Percentiles rank a stretch among this genome's conserved stretches.
Conservation (phyloP, 2,797 vertebrate genomes). For the Sebastes vulpes region DNA sequence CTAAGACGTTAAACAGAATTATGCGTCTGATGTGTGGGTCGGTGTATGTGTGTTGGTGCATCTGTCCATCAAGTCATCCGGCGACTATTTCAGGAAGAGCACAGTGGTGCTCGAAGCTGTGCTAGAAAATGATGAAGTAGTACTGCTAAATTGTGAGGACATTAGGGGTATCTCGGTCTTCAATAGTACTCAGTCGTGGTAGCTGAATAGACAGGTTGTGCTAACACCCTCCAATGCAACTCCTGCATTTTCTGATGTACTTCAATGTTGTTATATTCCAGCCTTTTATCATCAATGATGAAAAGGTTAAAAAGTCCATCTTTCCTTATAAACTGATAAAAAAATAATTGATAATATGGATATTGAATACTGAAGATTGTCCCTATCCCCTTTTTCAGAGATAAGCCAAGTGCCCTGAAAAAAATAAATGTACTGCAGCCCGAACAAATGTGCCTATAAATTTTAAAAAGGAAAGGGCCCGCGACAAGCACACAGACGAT, state of each 20-base stretch:
- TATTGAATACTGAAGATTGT: too few relatives aligned
- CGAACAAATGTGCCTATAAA: background rate
- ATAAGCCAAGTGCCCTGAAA: background rate
- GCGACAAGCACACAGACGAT: background rate
- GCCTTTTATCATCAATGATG: background rate
- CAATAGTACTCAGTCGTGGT: background rate
- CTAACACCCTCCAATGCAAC: background rate
- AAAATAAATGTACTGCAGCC: background rate
- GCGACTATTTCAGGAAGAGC: background rate
- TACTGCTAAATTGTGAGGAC: background rate
- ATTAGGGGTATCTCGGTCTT: background rate
- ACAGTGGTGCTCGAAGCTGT: background rate
- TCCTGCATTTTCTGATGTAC: background rate
- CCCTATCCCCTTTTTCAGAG: background rate
- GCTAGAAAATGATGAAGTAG: background rate
- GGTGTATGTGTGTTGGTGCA: background rate
- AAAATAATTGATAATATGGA: too few relatives aligned
- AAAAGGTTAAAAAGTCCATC: background rate
- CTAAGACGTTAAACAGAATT: background rate
- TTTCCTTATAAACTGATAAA: background rate
- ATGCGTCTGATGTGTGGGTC: background rate
- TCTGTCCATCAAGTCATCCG: background rate
- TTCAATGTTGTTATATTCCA: background rate
- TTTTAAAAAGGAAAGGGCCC: background rate
- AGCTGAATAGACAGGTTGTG: background rate